Percentiles rank a stretch among this genome's conserved stretches.
phyloP scores from a whole-genome alignment of 2,113 vertebrate genomes.

The human region DNA sequence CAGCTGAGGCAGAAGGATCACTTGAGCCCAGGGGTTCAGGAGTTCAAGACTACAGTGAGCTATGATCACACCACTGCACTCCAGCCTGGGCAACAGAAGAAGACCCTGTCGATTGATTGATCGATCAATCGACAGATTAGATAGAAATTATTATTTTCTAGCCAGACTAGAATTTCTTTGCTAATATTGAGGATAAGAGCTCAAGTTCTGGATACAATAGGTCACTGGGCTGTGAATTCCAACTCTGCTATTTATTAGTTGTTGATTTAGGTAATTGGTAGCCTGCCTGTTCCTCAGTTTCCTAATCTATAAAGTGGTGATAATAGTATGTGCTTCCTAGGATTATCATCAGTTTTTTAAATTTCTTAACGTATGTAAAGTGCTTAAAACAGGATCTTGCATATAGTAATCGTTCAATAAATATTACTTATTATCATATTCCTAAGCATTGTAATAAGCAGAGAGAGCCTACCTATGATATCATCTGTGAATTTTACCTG shows the following conservation, averaged over 20 bases:
- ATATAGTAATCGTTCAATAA: slow-evolving; percentile 28
- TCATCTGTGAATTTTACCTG: not conserved
- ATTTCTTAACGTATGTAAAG: not conserved
- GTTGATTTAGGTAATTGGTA: slow-evolving; percentile 17
- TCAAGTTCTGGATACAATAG: not conserved
- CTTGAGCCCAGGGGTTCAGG: too few relatives aligned
- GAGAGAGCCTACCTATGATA: not conserved
- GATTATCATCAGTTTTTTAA: not conserved
- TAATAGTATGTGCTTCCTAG: not conserved
- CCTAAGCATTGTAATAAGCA: slow-evolving; percentile 4
- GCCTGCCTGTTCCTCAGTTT: not conserved
- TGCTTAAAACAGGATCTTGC: not conserved
- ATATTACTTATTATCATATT: not conserved
- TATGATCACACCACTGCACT: too few relatives aligned
- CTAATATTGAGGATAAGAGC: not conserved
- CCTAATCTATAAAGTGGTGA: not conserved
- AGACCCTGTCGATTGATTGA: too few relatives aligned
- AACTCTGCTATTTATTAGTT: slow-evolving; percentile 32
- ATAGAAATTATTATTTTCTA: not conserved
- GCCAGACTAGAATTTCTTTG: not conserved
- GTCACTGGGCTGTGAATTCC: not conserved
- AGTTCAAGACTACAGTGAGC: too few relatives aligned
- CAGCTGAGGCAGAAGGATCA: too few relatives aligned
- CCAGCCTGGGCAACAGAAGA: too few relatives aligned
- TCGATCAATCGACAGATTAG: too few relatives aligned